Evolutionary conservation across 2,888 invertebrate genomes (phyloP).

Genomic region (Choreutis nemorana): DNA sequence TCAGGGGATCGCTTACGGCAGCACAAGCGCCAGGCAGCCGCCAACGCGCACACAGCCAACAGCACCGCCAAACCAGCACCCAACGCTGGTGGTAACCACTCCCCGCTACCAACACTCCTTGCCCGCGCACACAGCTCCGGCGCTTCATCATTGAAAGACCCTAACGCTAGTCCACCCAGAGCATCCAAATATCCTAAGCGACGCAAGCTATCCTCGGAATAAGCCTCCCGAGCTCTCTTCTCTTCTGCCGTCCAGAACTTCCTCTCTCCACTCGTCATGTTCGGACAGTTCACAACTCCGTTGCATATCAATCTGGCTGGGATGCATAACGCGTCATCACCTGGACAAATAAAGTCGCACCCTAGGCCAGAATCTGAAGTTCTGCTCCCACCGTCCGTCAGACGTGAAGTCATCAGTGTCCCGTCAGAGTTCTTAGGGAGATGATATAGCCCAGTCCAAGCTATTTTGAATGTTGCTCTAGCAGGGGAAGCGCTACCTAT

Average conservation of each 20-base stretch:
- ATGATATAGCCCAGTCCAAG: constrained; percentile 90
- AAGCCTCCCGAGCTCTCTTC: constrained; percentile 58
- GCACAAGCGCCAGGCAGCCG: constrained; percentile 69
- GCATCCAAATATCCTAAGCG: constrained; percentile 65
- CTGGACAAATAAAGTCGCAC: constrained; percentile 90
- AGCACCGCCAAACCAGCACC: constrained; percentile 68
- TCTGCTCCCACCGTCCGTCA: constrained; percentile 68
- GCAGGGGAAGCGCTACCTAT: constrained; percentile 82
- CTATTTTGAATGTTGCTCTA: constrained; percentile 85
- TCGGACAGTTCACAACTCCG: constrained; percentile 88
- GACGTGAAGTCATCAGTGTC: constrained; percentile 77
- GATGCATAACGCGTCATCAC: constrained; percentile 83
- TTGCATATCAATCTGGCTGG: constrained; percentile 86
- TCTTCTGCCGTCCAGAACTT: constrained; percentile 58
- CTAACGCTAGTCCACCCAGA: constrained; percentile 41
- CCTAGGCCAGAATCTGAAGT: constrained; percentile 49
- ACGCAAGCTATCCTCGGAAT: constrained; percentile 68
- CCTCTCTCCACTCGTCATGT: constrained; percentile 64
- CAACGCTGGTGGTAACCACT: constrained; percentile 71
- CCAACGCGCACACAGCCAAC: constrained; percentile 63
- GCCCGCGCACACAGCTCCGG: constrained; percentile 74
- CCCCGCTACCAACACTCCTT: constrained; percentile 49
- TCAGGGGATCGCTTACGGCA: constrained; percentile 67
- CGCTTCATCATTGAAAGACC: constrained; percentile 77
- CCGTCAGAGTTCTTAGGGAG: constrained; percentile 86